Evolutionary conservation across 2,888 invertebrate genomes (phyloP), one percentile per base, ranked within the genome.

Genomic region (Leptarthrus brevirostris): DNA sequence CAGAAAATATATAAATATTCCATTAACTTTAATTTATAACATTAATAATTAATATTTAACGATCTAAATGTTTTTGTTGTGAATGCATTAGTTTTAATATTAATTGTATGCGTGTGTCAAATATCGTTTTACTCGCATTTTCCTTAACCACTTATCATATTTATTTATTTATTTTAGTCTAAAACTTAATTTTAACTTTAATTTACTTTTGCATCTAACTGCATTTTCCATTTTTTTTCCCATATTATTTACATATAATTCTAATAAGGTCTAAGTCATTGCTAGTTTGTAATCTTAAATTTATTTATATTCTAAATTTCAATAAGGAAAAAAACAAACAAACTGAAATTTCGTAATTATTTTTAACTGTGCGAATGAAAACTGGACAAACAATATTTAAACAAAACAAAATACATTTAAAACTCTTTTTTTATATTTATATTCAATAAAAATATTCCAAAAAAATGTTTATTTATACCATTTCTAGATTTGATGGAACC

Each of bases 361-460:
- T n/a, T n/a, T n/a, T n/a, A n/a, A n/a, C n/a, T n/a, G n/a, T n/a
- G 22, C 22, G 26, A 56, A 58, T 36, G 8, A 34, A 20, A 58
- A 18, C 30, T 30, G 30, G 30, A 34, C 3, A 3, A 58, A 16
- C 14, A 26, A 47, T 6, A 44, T 44, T 64, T 18, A 16, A 58
- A 16, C 14, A 26, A 47, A 47, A 44, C 22, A 44, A 18, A 16
- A 44, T 3, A 44, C 12, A 14, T 44, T 44, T 14, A 44, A 56
- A 56, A 56, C 56, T 56, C n/a, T n/a, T 14, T 47, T 47, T 8
- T 8, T 47, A 16, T 47, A 47, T 47, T 16, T 12, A 34, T 58
- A 36, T 73, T 76, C 73, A 73, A 74, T 74, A 74, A 76, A 66
- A 74, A 74, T 75, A 76, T 75, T 76, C 75, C 74, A 75, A 74